These are phyloP conservation scores for Caradrina clavipalpis DNA, from an alignment of 2,888 invertebrate species.

Conservation along the genomic window DNA sequence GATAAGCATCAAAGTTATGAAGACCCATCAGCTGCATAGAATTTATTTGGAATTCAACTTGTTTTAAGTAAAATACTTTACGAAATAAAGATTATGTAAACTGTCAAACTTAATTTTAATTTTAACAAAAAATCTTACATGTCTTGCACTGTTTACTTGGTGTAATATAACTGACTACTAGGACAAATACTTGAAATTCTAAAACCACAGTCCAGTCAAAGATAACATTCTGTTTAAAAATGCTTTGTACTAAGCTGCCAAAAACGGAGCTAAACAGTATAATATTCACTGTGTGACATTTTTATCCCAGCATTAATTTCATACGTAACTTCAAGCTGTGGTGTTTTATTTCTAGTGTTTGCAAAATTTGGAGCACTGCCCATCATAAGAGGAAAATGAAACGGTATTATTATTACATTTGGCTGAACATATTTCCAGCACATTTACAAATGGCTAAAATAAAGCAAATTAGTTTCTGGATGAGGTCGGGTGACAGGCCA, in stretches of 20 bases:
- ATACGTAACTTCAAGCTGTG: slow-evolving; percentile 36
- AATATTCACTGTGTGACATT: slow-evolving; percentile 22
- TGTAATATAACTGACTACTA: no score
- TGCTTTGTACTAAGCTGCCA: neutral
- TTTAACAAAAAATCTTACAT: no score
- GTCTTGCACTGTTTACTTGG: no score
- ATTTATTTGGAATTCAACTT: neutral
- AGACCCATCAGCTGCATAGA: slow-evolving; percentile 1
- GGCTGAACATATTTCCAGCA: slow-evolving; percentile 38
- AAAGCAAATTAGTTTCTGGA: slow-evolving; percentile 52
- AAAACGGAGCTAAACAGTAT: slow-evolving; percentile 8
- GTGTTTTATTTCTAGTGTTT: slow-evolving; percentile 39
- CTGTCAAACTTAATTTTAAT: no score
- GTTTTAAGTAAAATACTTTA: neutral
- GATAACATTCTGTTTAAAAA: neutral
- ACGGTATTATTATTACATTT: slow-evolving; percentile 16
- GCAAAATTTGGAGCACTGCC: slow-evolving; percentile 56
- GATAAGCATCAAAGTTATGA: slow-evolving; percentile 5
- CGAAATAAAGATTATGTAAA: neutral
- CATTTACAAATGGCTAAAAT: slow-evolving; percentile 24
- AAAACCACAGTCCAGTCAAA: no score
- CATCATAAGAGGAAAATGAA: slow-evolving; percentile 40
- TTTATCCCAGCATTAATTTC: slow-evolving; percentile 47
- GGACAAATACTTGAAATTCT: no score
- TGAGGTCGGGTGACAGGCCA: neutral